Evolutionary conservation across 2,113 vertebrate genomes (phyloP).

Genomic region (Apodemus speciosus): DNA sequence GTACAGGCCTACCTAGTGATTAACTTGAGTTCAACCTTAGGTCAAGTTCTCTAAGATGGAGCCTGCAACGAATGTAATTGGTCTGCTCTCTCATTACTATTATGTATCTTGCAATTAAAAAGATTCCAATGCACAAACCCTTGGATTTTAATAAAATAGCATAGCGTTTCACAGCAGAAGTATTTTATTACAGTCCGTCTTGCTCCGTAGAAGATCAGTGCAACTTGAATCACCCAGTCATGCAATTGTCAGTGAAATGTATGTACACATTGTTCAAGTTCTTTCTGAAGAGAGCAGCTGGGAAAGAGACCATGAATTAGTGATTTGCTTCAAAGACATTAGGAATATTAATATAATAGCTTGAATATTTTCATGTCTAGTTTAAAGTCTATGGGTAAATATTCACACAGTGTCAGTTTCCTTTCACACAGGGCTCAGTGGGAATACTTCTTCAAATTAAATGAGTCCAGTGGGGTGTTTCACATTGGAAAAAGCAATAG

Average conservation of each 20-base stretch:
- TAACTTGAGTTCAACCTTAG: too few species aligned
- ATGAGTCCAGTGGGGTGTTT: conserved; percentile 40
- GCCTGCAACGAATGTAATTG: too few species aligned
- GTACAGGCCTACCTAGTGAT: too few species aligned
- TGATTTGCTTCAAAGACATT: conserved; percentile 53
- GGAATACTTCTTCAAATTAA: conserved; percentile 60
- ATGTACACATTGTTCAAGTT: neutral
- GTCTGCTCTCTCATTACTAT: neutral
- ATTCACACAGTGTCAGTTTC: conserved; percentile 56
- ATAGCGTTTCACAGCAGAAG: neutral
- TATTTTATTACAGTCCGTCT: neutral
- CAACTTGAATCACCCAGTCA: conserved; percentile 41
- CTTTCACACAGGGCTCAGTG: conserved; percentile 54
- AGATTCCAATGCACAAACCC: neutral
- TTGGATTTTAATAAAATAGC: conserved; percentile 26
- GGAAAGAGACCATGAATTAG: neutral
- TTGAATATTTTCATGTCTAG: conserved; percentile 63
- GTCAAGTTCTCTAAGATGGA: too few species aligned
- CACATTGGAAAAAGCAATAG: conserved; percentile 24
- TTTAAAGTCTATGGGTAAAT: conserved; percentile 69
- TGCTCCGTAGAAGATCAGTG: conserved; percentile 16
- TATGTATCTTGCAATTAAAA: conserved; percentile 25
- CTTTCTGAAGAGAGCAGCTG: conserved; percentile 18
- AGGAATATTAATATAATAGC: conserved; percentile 65
- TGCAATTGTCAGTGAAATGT: neutral